phyloP scores from a whole-genome alignment of 2,113 vertebrate genomes.

The Propithecus coquereli region DNA sequence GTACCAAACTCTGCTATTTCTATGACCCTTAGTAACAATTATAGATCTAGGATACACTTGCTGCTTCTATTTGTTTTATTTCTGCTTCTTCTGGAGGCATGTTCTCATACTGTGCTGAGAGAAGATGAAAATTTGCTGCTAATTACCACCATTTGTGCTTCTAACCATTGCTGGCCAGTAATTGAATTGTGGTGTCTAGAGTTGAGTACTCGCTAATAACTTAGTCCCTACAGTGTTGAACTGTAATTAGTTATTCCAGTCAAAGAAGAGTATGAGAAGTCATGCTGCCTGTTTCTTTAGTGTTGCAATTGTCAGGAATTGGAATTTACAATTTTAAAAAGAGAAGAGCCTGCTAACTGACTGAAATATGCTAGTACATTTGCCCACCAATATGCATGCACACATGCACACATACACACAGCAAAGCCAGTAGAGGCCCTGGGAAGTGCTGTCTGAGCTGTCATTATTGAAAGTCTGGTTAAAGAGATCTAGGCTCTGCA shows the following conservation, averaged over 20 bases:
- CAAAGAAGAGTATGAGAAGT: not conserved
- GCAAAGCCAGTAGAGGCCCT: not conserved
- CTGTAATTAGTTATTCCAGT: constrained; percentile 60
- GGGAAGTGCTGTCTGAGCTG: not conserved
- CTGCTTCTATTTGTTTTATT: constrained; percentile 37
- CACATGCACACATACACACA: fast-evolving
- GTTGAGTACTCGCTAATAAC: constrained; percentile 46
- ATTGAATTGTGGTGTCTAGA: constrained; percentile 50
- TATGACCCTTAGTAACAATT: constrained; percentile 15
- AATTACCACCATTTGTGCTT: constrained; percentile 51
- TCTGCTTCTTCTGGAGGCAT: not conserved
- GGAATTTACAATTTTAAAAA: not conserved
- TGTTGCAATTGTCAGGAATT: not conserved
- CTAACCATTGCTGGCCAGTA: constrained; percentile 37
- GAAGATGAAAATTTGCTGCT: constrained; percentile 51
- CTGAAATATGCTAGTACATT: not conserved
- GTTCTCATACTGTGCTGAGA: constrained; percentile 34
- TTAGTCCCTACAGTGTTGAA: constrained; percentile 25
- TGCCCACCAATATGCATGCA: not conserved
- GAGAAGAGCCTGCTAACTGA: not conserved
- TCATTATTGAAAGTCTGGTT: not conserved
- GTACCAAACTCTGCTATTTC: not conserved
- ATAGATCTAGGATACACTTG: not conserved
- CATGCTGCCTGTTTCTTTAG: not conserved
- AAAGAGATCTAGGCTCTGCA: not conserved